These are phyloP conservation scores for Oscheius myriophilus DNA, from an alignment of 2,888 invertebrate genomes.

Conservation along the genomic window DNA sequence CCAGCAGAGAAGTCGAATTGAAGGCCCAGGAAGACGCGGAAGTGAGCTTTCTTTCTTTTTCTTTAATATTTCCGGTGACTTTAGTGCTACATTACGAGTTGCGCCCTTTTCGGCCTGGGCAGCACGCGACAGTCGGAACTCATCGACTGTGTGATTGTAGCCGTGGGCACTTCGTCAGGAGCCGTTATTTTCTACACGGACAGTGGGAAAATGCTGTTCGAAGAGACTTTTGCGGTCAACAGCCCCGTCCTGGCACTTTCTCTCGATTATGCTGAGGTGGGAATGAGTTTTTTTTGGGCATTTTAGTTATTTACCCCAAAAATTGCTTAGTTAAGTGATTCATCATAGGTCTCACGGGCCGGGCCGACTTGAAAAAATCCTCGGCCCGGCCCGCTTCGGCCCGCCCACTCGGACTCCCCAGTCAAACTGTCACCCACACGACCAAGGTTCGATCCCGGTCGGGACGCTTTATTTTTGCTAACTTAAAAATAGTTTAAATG, in stretches of 20 bases:
- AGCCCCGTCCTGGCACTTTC: constrained; percentile 49
- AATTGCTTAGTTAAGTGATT: too few relatives aligned
- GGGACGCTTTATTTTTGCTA: too few relatives aligned
- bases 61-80: neutral
- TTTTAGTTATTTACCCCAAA: too few relatives aligned
- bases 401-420: too few relatives aligned
- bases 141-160: constrained; percentile 43
- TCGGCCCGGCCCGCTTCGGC: too few relatives aligned
- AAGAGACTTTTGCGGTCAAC: constrained; percentile 54
- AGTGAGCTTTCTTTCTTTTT: neutral
- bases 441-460: too few relatives aligned
- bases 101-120: constrained; percentile 39
- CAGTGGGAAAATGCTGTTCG: constrained; percentile 59
- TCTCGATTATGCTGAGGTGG: constrained; percentile 51
- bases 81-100: constrained; percentile 20
- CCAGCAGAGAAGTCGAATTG: constrained; percentile 4
- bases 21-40: constrained; percentile 1
- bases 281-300: neutral
- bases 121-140: constrained; percentile 40
- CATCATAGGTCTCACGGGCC: too few relatives aligned
- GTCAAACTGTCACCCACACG: too few relatives aligned
- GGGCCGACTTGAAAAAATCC: too few relatives aligned
- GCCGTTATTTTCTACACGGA: constrained; percentile 62
- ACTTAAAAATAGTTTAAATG: too few relatives aligned
- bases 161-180: constrained; percentile 44